These are phyloP conservation scores for Caradrina clavipalpis DNA, from an alignment of 2,888 invertebrate genomes.

Conservation along the genomic window DNA sequence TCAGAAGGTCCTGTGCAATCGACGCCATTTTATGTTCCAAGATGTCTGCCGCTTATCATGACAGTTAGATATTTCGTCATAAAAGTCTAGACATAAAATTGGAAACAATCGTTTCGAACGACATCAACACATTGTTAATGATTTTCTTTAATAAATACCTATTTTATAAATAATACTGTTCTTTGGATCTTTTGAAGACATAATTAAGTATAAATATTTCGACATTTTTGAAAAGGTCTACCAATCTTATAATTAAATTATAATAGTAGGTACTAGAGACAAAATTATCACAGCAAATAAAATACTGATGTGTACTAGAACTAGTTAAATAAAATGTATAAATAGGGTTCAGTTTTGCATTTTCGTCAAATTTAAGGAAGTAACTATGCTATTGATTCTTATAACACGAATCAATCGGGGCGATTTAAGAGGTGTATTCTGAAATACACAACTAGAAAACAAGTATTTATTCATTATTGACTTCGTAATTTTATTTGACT, in stretches of 20 bases:
- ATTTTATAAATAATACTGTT: conserved; percentile 45
- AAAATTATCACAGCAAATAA: conserved; percentile 65
- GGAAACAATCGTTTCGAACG: conserved; percentile 58
- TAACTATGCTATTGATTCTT: too few species aligned
- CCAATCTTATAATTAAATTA: conserved; percentile 34
- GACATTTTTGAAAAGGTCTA: conserved; percentile 15
- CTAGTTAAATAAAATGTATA: conserved; percentile 16
- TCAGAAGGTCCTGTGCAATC: not conserved
- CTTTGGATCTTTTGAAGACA: conserved; percentile 50
- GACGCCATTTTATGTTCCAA: not conserved
- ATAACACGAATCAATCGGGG: too few species aligned
- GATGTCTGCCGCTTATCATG: not conserved
- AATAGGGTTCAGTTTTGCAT: too few species aligned
- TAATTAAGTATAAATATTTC: conserved; percentile 23
- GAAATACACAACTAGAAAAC: too few species aligned
- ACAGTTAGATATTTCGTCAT: conserved; percentile 31
- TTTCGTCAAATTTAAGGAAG: too few species aligned
- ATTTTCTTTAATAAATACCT: conserved; percentile 3
- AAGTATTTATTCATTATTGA: too few species aligned
- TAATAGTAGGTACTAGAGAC: conserved; percentile 48
- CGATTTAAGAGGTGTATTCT: too few species aligned
- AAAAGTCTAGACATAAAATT: conserved; percentile 50
- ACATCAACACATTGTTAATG: conserved; percentile 45
- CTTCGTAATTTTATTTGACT: too few species aligned
- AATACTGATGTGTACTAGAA: conserved; percentile 48